phyloP scores from a whole-genome alignment of 2,888 invertebrate species.

The Dromius quadrimaculatus region DNA sequence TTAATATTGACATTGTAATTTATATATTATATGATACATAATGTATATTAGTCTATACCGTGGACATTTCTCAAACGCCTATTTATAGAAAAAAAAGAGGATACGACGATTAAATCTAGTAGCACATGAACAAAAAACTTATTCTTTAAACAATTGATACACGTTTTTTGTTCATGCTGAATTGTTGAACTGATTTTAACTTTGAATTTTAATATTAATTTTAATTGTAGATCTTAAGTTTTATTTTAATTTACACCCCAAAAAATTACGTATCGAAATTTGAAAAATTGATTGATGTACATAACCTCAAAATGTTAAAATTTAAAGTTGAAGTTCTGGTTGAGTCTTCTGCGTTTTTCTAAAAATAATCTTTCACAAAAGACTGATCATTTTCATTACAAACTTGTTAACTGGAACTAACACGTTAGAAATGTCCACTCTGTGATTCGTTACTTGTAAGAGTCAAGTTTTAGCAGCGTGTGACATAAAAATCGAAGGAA shows the following conservation, averaged over 20 bases:
- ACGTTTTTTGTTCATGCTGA: too few relatives aligned
- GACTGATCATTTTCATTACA: conserved; percentile 52
- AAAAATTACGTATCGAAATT: too few relatives aligned
- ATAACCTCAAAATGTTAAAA: too few relatives aligned
- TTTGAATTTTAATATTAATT: too few relatives aligned
- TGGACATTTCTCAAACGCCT: conserved; percentile 47
- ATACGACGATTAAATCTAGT: too few relatives aligned
- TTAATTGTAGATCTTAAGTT: too few relatives aligned
- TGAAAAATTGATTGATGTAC: too few relatives aligned
- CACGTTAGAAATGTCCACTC: conserved; percentile 48
- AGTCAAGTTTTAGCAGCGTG: not conserved
- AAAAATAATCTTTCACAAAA: conserved; percentile 15
- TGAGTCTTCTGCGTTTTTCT: not conserved
- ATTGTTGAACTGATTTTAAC: too few relatives aligned
- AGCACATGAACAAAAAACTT: too few relatives aligned
- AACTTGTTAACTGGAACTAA: conserved; percentile 30
- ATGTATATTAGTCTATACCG: conserved; percentile 26
- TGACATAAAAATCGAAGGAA: not conserved
- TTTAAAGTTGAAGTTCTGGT: not conserved
- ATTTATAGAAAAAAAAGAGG: too few relatives aligned
- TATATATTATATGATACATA: conserved; percentile 35
- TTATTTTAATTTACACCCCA: too few relatives aligned
- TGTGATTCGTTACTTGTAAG: conserved; percentile 17
- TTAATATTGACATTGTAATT: conserved; percentile 38
- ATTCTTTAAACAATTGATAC: too few relatives aligned